A percentile compares a stretch with the other conserved stretches of the same genome.
These are phyloP conservation scores for Pituophis catenifer DNA, from an alignment of 2,113 vertebrate species.

Conservation along the genomic window DNA sequence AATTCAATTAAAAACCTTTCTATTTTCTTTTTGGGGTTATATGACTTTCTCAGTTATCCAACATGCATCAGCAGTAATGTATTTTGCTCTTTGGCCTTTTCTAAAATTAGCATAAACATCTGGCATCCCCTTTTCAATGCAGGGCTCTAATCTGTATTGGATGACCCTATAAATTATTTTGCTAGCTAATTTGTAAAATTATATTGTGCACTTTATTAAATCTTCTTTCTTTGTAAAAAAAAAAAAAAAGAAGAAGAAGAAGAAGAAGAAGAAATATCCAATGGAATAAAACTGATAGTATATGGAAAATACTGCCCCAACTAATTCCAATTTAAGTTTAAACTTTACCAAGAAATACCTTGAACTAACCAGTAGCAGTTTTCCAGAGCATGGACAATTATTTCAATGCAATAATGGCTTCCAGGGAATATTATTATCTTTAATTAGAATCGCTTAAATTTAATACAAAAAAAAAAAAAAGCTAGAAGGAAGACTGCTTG, in stretches of 20 bases:
- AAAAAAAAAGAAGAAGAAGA: too few species aligned
- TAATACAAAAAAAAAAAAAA: not conserved
- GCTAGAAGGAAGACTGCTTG: not conserved
- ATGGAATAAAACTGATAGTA: not conserved
- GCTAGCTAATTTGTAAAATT: not conserved
- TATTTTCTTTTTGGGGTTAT: not conserved
- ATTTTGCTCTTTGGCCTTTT: not conserved
- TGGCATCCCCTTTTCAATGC: not conserved
- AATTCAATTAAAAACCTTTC: not conserved
- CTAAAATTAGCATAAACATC: not conserved
- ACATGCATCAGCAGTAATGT: not conserved
- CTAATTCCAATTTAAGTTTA: not conserved
- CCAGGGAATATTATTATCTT: conserved; percentile 13
- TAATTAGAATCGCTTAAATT: not conserved
- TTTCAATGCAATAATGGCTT: conserved; percentile 25
- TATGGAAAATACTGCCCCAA: not conserved
- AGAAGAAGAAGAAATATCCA: not conserved
- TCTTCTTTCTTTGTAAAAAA: not conserved
- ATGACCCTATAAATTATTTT: not conserved
- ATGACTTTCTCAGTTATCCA: not conserved
- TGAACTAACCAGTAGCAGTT: not conserved
- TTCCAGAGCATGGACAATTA: not conserved
- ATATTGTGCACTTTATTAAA: not conserved
- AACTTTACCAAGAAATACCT: not conserved
- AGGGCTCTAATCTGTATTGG: not conserved